These are phyloP conservation scores for Nanorana parkeri DNA, from an alignment of 2,113 vertebrate genomes.

Conservation along the genomic window DNA sequence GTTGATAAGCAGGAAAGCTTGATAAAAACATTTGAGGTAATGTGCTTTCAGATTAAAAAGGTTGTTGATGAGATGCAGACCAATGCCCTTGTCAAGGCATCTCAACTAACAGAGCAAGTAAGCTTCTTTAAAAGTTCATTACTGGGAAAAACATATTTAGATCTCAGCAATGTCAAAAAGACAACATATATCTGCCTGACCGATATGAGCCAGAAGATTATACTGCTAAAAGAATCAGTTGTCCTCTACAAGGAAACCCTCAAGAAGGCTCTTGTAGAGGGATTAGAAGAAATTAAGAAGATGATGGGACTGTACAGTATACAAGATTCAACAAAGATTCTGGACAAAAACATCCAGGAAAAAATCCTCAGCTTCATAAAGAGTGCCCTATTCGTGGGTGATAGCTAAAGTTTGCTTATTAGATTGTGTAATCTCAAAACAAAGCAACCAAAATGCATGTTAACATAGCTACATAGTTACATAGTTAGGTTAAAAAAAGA, in stretches of 20 bases:
- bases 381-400: neutral
- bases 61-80: slow-evolving; percentile 62
- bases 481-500: too few relatives aligned
- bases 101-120: slow-evolving; percentile 62
- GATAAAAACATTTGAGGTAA: slow-evolving; percentile 60
- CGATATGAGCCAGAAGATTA: slow-evolving; percentile 69
- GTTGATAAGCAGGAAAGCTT: slow-evolving; percentile 58
- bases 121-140: slow-evolving; percentile 56
- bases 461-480: too few relatives aligned
- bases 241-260: slow-evolving; percentile 71
- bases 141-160: slow-evolving; percentile 54
- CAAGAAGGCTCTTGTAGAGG: slow-evolving; percentile 69
- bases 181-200: slow-evolving; percentile 64
- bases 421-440: too few relatives aligned
- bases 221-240: slow-evolving; percentile 64
- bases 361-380: slow-evolving; percentile 68
- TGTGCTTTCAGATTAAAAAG: slow-evolving; percentile 68
- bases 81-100: slow-evolving; percentile 67
- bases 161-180: slow-evolving; percentile 68
- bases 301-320: slow-evolving; percentile 53
- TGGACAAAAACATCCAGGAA: slow-evolving; percentile 74
- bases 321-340: slow-evolving; percentile 67
- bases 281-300: slow-evolving; percentile 69
- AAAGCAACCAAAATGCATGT: too few relatives aligned
- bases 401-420: too few relatives aligned